Evolutionary conservation across 2,888 invertebrate genomes (phyloP).

Genomic region (Drosophila mercatorum): DNA sequence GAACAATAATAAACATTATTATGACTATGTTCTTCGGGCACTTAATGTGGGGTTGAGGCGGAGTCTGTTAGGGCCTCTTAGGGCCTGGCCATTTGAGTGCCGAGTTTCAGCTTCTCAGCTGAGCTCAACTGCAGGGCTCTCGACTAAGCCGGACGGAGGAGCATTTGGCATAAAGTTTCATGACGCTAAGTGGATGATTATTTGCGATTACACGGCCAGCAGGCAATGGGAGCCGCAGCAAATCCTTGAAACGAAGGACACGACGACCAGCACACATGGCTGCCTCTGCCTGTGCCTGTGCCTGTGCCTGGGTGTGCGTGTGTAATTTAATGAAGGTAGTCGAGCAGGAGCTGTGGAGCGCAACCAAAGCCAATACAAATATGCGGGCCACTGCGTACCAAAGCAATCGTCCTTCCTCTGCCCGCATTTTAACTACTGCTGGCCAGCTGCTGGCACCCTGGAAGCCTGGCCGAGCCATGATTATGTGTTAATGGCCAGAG

Average conservation of each 20-base stretch:
- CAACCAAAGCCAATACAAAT: slow-evolving; percentile 46
- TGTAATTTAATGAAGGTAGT: slow-evolving; percentile 65
- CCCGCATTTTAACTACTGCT: slow-evolving; percentile 33
- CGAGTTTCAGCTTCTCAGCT: slow-evolving; percentile 12
- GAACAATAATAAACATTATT: slow-evolving; percentile 74
- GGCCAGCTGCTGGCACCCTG: slow-evolving; percentile 2
- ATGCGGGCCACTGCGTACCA: slow-evolving; percentile 45
- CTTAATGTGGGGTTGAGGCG: slow-evolving; percentile 55
- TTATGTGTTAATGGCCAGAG: slow-evolving; percentile 24
- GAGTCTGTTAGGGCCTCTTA: slow-evolving; percentile 54
- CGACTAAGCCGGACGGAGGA: slow-evolving; percentile 29
- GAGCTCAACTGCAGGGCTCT: slow-evolving; percentile 1
- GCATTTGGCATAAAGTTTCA: slow-evolving; percentile 72
- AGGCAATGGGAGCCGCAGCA: slow-evolving; percentile 37
- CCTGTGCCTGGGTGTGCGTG: not conserved
- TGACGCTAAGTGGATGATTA: slow-evolving; percentile 78
- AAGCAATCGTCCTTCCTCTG: slow-evolving; percentile 17
- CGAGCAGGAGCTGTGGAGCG: slow-evolving; percentile 12
- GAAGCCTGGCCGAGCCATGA: not conserved
- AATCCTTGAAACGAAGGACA: slow-evolving; percentile 72
- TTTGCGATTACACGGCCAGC: slow-evolving; percentile 74
- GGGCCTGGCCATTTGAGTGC: slow-evolving; percentile 34
- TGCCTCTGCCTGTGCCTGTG: slow-evolving; percentile 34
- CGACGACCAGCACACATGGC: slow-evolving; percentile 54
- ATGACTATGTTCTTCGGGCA: slow-evolving; percentile 61